Evolutionary conservation across 2,113 vertebrate species (phyloP).

Genomic region (Promerops cafer): DNA sequence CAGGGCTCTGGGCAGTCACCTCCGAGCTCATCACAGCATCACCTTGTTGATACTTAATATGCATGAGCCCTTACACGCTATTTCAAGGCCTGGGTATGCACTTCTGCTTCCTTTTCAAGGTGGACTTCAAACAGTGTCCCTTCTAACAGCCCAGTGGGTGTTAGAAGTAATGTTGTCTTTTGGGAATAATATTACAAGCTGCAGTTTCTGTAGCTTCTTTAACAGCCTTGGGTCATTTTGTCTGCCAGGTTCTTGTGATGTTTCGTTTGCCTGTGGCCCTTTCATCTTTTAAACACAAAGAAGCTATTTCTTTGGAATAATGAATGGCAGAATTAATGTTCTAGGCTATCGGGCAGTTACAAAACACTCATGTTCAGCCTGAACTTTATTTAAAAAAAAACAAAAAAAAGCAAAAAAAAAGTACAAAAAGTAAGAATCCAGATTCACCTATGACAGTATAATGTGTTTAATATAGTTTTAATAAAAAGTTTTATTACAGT

Average conservation of each 20-base stretch:
- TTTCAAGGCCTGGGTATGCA: background rate
- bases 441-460: background rate
- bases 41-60: background rate
- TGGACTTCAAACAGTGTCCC: background rate
- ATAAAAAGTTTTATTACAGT: background rate
- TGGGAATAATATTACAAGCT: background rate
- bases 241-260: background rate
- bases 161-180: background rate
- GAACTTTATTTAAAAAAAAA: background rate
- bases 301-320: background rate
- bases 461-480: background rate
- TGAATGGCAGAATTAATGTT: background rate
- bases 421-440: background rate
- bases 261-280: background rate
- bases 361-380: background rate
- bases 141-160: background rate
- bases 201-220: background rate
- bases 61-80: background rate
- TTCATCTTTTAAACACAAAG: conserved; percentile 15
- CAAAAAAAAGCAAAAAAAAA: background rate
- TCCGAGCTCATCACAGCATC: background rate
- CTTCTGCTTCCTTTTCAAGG: background rate
- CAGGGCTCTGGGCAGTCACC: background rate
- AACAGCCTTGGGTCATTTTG: background rate
- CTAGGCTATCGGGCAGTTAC: background rate